Conservation (phyloP, 2,888 invertebrate species). For the Gari tellinella region DNA sequence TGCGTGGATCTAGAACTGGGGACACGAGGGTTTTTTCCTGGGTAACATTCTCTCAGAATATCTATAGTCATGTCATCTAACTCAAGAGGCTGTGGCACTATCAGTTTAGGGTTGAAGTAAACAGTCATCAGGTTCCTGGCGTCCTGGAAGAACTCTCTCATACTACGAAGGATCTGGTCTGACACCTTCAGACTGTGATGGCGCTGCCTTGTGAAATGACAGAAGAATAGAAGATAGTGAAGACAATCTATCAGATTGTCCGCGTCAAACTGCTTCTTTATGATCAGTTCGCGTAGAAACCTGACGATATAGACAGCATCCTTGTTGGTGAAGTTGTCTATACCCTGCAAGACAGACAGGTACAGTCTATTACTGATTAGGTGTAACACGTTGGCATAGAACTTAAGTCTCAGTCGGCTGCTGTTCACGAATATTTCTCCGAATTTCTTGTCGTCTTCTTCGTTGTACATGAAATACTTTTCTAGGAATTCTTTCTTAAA, state of each 20-base stretch:
- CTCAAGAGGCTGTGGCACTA: constrained; percentile 4
- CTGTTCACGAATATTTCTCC: constrained; percentile 6
- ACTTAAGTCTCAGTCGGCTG: constrained; percentile 11
- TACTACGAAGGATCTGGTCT: constrained; percentile 21
- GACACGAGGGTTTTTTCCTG: neutral
- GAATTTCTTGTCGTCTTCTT: constrained; percentile 7
- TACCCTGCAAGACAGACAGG: too few relatives aligned
- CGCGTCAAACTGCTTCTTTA: too few relatives aligned
- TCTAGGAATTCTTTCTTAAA: constrained; percentile 1
- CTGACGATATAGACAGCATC: too few relatives aligned
- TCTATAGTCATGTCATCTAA: neutral
- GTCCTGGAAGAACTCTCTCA: constrained; percentile 16
- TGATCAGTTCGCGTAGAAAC: too few relatives aligned
- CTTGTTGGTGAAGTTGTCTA: too few relatives aligned
- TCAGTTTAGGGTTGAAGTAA: constrained; percentile 17
- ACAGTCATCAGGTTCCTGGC: constrained; percentile 15
- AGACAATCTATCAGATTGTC: too few relatives aligned
- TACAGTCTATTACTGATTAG: neutral
- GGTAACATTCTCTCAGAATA: constrained; percentile 7
- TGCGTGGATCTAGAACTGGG: too few relatives aligned
- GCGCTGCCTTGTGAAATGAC: neutral
- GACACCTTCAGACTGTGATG: constrained; percentile 7
- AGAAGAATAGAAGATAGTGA: too few relatives aligned
- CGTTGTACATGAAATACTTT: constrained; percentile 5
- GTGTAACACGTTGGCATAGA: constrained; percentile 20